A percentile compares a stretch with the other conserved stretches of the same genome.
These are phyloP conservation scores for Malacoraja senta DNA, from an alignment of 2,797 vertebrate genomes.

Conservation along the genomic window DNA sequence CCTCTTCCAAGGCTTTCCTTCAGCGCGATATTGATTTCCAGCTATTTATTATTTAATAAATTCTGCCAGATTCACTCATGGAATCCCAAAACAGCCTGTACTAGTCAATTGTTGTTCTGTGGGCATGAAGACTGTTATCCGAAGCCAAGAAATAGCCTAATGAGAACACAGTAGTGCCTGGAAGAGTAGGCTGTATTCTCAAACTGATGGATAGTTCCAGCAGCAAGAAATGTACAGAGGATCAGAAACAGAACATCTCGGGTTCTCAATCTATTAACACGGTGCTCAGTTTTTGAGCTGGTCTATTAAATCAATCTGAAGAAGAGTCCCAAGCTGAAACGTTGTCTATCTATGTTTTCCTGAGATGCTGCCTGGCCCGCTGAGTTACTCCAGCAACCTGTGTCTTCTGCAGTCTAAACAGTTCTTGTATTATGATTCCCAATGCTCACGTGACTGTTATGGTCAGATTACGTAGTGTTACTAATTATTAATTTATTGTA, in stretches of 20 bases:
- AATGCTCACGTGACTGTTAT: neutral
- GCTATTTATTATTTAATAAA: conserved; percentile 21
- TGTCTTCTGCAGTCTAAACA: neutral
- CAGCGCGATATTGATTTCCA: conserved; percentile 11
- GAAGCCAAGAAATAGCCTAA: neutral
- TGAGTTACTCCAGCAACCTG: too few species aligned
- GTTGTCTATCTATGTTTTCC: too few species aligned
- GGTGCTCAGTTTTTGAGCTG: neutral
- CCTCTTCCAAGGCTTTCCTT: conserved; percentile 10
- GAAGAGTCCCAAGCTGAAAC: neutral
- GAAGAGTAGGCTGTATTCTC: neutral
- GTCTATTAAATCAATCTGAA: neutral
- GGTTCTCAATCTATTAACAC: neutral
- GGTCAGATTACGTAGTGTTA: too few species aligned
- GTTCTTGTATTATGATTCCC: neutral
- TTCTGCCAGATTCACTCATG: neutral
- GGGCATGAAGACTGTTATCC: neutral
- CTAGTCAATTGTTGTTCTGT: conserved; percentile 11
- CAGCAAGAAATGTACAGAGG: neutral
- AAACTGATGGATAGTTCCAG: neutral
- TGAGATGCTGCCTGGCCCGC: too few species aligned
- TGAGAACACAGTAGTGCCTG: neutral
- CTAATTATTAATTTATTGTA: too few species aligned
- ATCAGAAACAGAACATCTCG: neutral
- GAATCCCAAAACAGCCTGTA: neutral